Evolutionary conservation across 2,888 invertebrate genomes (phyloP).

Genomic region (Hypercompe scribonia): DNA sequence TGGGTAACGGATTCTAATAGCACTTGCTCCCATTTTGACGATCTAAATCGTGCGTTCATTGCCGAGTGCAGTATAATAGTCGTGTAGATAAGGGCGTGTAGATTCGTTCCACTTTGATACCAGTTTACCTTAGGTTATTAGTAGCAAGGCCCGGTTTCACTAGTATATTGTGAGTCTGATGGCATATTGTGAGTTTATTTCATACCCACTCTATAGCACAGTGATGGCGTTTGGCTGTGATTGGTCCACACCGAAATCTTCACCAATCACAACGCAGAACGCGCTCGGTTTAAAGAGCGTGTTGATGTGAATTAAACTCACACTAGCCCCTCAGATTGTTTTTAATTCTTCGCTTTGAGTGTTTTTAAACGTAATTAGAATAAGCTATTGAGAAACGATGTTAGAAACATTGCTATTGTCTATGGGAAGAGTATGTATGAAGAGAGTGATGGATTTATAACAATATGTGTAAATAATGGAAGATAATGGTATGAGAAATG

Average conservation of each 20-base stretch:
- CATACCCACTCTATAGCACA: too few species aligned
- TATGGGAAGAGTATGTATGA: background rate
- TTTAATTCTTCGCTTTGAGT: constrained; percentile 5
- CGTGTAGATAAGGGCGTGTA: constrained; percentile 3
- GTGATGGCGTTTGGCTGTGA: too few species aligned
- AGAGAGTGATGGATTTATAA: background rate
- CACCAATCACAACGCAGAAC: too few species aligned
- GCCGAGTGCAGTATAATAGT: background rate
- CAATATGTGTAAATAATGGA: background rate
- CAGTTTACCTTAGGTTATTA: constrained; percentile 6
- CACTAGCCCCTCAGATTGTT: background rate
- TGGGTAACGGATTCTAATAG: background rate
- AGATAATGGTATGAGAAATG: background rate
- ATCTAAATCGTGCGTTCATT: background rate
- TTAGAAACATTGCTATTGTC: constrained; percentile 12
- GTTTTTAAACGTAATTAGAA: background rate
- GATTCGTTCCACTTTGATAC: constrained; percentile 6
- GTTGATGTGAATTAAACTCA: too few species aligned
- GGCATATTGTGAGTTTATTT: too few species aligned
- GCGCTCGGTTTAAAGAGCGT: too few species aligned
- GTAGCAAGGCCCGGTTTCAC: constrained; percentile 5
- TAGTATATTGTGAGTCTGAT: background rate
- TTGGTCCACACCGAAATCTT: too few species aligned
- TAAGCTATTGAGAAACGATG: constrained; percentile 1
- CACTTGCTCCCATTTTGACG: constrained; percentile 5